Evolutionary conservation across 2,113 vertebrate genomes (phyloP), one percentile per base, ranked within the genome.

Genomic region (Myxocyprinus asiaticus): DNA sequence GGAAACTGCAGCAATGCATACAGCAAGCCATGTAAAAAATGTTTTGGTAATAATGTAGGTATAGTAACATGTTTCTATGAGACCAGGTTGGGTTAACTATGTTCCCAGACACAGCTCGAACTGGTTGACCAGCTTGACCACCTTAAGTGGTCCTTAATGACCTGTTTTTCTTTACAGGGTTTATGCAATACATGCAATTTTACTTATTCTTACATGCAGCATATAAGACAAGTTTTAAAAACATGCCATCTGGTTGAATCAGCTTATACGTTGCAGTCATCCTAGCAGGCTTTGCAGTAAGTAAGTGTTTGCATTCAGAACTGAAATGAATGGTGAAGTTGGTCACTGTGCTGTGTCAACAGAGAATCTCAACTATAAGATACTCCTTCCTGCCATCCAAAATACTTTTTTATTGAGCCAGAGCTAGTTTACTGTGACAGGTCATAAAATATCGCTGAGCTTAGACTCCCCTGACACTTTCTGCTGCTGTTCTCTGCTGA

Each of bases 301-400:
- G 92, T 33, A 92, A 91, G 91, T 92, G 91, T 93, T 93, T 91
- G 90, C 91, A 91, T 91, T 87, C 89, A 90, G 89, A 91, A 91
- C 91, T 92, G 92, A 90, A 93, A 94, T 92, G 89, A 88, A 86
- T 91, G 91, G 89, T 88, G 90, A 92, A 91, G 90, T 88, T 58
- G 68, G n/a, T 67, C 42, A 47, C 89, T 84, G 88, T 67, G 66
- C 93, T 93, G 87, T 92, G 90, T 93, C 91, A 94, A 95, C 91
- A 91, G 93, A 90, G 89, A 88, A 92, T 94, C 90, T 94, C 90
- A 92, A 89, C 90, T 90, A 89, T 93, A 92, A 91, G 92, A 94
- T 92, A 93, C 92, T 92, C 90, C 89, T 86, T 88, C 64, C 70
- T 79, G 89, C 91, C 64, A 90, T 92, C 88, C 88, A 91, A 88